Conservation (phyloP, 2,888 invertebrate genomes). For the Chrysolina haemoptera region DNA sequence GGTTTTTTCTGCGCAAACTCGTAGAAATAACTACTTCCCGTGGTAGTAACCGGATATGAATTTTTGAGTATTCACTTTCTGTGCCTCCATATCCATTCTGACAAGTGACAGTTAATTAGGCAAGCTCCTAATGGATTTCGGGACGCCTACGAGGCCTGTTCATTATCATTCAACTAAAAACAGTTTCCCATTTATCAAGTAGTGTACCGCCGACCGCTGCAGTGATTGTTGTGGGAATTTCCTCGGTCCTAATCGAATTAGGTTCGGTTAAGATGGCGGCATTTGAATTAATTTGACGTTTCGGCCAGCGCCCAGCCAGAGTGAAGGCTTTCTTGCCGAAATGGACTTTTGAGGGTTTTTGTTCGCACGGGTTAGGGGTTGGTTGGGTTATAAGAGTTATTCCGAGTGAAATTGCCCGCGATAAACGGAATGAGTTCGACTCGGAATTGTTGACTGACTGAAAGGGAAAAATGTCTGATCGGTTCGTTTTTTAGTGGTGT, state of each 20-base stretch:
- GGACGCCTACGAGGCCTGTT: constrained; percentile 53
- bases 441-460: not conserved
- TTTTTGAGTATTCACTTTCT: not conserved
- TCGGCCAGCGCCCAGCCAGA: not conserved
- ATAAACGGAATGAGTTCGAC: constrained; percentile 22
- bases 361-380: constrained; percentile 1
- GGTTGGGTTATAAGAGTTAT: not conserved
- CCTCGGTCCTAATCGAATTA: constrained; percentile 45
- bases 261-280: constrained; percentile 46
- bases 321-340: constrained; percentile 7
- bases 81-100: constrained; percentile 44
- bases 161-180: constrained; percentile 53
- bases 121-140: constrained; percentile 58
- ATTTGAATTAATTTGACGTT: constrained; percentile 47
- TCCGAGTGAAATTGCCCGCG: constrained; percentile 11
- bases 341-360: constrained; percentile 21
- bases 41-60: not conserved
- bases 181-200: constrained; percentile 53
- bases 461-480: not conserved
- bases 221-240: constrained; percentile 48
- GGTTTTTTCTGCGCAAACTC: no score
- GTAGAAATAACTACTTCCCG: not conserved
- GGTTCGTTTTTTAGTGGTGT: not conserved
- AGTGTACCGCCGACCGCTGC: constrained; percentile 36
- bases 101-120: constrained; percentile 60